Evolutionary conservation across 2,113 vertebrate species (phyloP), one percentile per base, ranked within the genome.

Genomic region (Oceanodroma tethys): DNA sequence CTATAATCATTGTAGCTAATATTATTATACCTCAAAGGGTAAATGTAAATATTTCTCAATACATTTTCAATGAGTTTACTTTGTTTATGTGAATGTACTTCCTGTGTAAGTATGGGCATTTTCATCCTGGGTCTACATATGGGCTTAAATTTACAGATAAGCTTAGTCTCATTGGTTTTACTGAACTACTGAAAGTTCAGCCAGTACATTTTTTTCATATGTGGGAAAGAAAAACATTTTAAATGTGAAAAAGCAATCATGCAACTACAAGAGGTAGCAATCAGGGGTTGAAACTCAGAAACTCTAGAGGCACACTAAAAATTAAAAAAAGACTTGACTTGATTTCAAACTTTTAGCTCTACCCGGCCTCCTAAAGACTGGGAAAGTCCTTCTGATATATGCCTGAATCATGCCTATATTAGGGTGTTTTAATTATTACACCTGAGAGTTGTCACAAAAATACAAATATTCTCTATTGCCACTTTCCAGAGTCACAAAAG

Each of bases 31-130:
- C 71, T 97, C 42, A 55, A 94, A 90, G 71, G 80, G 58, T 52
- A 95, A 79, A 88, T 78, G 79, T 71, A 93, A 97, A 88, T 74
- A 71, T 90, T 94, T 94, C 71, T 82, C 71, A 88, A 70, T 81
- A 81, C 10, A 50, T 92, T 94, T 95, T 83, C 85, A 65, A 18
- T 45, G 36, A 88, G 53, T 87, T 94, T 83, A 80, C 82, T 75
- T 84, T 81, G 56, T 81, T 88, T 92, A 83, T 78, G 60, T 93
- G 85, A 86, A 50, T 71, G 32, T 55, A 73, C 36, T 95, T 96
- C 82, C 95, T 93, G 32, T 96, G 45, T 94, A 83, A 86, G 94
- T 83, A 93, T 32, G 34, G 50, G 4, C 23, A 88, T 96, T 90
- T 91, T 96, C 58, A 86, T 83, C 38, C 22, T 6, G 4, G 65